Base-by-base conservation (phyloP, 2,888 invertebrate species). In the Orchestes rusci region DNA sequence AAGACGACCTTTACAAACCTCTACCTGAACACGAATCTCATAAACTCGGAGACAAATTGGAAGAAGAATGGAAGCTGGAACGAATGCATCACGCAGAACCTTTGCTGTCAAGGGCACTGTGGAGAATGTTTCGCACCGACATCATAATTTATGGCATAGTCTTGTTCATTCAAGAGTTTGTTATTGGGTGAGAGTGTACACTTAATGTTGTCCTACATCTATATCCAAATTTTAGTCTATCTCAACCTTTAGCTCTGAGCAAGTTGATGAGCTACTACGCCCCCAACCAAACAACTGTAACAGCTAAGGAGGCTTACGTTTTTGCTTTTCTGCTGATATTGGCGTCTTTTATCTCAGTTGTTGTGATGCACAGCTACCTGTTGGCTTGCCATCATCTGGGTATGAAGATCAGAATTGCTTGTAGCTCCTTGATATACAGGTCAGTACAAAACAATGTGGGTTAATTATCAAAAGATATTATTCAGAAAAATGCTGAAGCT, bases 311-410 rank as follows among this genome's bases (percentile, higher is more conserved):
- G 53, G 60, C 51, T 16, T 57, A 58, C 47, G 36, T 58, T 16
- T 59, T 57, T 43, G 59, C 58, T 8, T 47, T 51, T 15, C 36
- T 53, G 3, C 54, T 62, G 16, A 57, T 61, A 10, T 10, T 60
- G 2, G 48, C 56, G 2, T 54, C 57, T 3, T 80, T 82, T 0
- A 60, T 84, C 23, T 82, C 82, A 58, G 80, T 88, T 13, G 72
- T 91, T 3, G 48, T 61, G 3, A 53, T 49, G 13, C 67, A 96
- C 69, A 88, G 88, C 0, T 91, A 88, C 63, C 89, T 93, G 80
- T 80, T 92, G 74, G 83, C 81, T n/a, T 78, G 86, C 13, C 73
- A 85, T 37, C 83, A 87, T 59, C 47, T 61, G 4, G 91, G 92
- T 38, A 86, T 90, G 86, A 80, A 85, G 67, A 76, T 88, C 62